Evolutionary conservation across 2,113 vertebrate species (phyloP), one percentile per base, ranked within the genome.

Genomic region (Lynx canadensis): DNA sequence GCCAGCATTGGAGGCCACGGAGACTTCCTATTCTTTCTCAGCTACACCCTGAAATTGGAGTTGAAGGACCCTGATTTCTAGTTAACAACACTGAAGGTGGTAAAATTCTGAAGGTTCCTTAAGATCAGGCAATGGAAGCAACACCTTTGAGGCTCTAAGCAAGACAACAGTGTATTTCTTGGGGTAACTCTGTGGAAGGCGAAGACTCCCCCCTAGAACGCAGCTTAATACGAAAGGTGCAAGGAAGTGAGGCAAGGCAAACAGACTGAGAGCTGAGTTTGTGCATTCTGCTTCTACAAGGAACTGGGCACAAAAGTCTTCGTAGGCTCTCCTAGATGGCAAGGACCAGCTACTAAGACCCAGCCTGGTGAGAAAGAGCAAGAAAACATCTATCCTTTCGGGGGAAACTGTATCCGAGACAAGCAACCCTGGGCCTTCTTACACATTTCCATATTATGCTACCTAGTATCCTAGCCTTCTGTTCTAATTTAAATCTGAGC

Each of bases 51-150:
- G 76, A 94, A 94, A 88, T 3, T 36, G 15, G 36, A 96, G 41
- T 71, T 88, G 33, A 45, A 87, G 69, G 83, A 89, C 63, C 71
- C 89, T 63, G 21, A 60, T 91, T 85, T 82, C 66, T 52, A 68
- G 69, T 33, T 63, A 94, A 76, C 25, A 92, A 68, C 57, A 88
- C 55, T 6, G 27, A 83, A 63, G 50, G 73, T 1, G 91, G 63
- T 97, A 91, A 97, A 81, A 96, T 81, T 83, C 57, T 92, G 38
- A 92, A 96, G 60, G 41, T 79, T 93, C 45, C 79, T 2, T 63
- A 55, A 65, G 45, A 65, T 83, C 87, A 96, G 83, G 69, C 38
- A 50, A 52, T 19, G 41, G 25, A 73, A 97, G 65, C 36, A 91
- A 79, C 25, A 71, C 7, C 38, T 95, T 19, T 31, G 11, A 68